phyloP scores from a whole-genome alignment of 2,797 vertebrate species.

The Halcyon badia region DNA sequence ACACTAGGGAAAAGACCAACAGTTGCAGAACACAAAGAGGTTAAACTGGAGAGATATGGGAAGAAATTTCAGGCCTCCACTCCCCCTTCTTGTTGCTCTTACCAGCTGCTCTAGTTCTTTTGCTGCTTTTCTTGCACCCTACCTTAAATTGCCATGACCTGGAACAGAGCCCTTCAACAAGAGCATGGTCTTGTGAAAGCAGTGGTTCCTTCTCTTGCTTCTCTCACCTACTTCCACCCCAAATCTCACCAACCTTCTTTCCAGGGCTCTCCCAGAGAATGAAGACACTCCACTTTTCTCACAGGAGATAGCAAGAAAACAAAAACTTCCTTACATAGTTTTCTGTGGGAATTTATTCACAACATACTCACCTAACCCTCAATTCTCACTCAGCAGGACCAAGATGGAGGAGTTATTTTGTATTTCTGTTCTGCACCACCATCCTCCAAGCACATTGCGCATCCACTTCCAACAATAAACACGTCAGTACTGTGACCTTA shows the following conservation, averaged over 20 bases:
- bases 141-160: background rate
- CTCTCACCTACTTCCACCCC: background rate
- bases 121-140: background rate
- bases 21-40: background rate
- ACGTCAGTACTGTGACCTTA: background rate
- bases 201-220: background rate
- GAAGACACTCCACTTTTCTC: background rate
- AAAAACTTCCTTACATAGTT: background rate
- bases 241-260: background rate
- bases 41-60: background rate
- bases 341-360: background rate
- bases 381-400: background rate
- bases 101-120: background rate
- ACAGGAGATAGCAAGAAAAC: background rate
- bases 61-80: background rate
- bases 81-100: background rate
- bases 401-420: background rate
- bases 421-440: background rate
- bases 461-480: background rate
- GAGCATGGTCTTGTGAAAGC: background rate
- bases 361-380: background rate
- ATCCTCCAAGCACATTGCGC: background rate
- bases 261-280: background rate
- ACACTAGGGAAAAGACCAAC: background rate
- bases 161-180: background rate